These are phyloP conservation scores for Mycetomoellerius zeteki DNA, from an alignment of 1,140 invertebrate species.

Conservation along the genomic window DNA sequence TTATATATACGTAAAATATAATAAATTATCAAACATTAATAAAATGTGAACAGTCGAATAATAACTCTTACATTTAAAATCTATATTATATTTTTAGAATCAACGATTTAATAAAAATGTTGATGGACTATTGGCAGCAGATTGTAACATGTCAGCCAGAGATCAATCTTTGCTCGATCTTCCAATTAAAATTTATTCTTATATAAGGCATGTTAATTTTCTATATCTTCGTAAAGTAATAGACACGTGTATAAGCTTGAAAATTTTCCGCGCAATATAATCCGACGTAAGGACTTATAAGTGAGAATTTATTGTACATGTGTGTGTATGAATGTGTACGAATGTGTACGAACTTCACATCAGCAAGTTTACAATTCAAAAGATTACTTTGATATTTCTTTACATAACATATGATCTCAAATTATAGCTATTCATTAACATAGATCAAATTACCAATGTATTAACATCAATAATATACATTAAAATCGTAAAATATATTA, in stretches of 20 bases:
- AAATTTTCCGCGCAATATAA: constrained; percentile 34
- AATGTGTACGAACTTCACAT: neutral
- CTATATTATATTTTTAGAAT: neutral
- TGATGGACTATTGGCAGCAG: neutral
- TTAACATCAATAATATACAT: neutral
- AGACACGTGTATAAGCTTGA: neutral
- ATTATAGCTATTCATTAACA: neutral
- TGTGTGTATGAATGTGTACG: neutral
- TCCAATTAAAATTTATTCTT: neutral
- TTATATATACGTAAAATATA: neutral
- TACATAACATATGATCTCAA: neutral
- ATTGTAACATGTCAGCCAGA: neutral
- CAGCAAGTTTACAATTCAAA: neutral
- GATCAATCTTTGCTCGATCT: neutral
- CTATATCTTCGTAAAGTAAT: neutral
- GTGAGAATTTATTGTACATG: neutral
- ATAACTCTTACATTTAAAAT: neutral
- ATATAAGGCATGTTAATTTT: neutral
- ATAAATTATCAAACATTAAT: neutral
- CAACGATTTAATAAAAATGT: neutral
- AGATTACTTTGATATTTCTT: neutral
- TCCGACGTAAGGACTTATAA: neutral
- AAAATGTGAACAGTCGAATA: neutral
- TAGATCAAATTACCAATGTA: neutral
- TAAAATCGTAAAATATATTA: neutral